phyloP scores from a whole-genome alignment of 1,140 invertebrate genomes.

The Saxidomus purpurata region DNA sequence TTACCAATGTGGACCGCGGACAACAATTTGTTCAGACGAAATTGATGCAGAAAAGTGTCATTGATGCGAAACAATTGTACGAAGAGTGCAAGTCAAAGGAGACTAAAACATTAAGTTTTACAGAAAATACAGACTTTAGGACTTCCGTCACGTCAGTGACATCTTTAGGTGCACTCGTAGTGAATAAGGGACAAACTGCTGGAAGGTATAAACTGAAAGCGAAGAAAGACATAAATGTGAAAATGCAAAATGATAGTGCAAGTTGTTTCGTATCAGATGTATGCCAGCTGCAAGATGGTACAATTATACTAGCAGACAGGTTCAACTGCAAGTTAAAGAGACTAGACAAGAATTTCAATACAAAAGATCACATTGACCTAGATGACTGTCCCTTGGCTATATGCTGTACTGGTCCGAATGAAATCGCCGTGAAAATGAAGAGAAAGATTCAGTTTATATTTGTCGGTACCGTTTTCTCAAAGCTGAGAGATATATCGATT shows the following conservation, averaged over 20 bases:
- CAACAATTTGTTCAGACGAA: background rate
- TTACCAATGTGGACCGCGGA: background rate
- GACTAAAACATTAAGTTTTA: background rate
- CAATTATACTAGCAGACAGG: background rate
- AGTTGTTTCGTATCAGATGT: background rate
- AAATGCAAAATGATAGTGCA: background rate
- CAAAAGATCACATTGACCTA: background rate
- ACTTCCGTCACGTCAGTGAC: background rate
- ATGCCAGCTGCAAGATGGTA: background rate
- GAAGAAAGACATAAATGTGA: background rate
- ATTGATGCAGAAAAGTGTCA: background rate
- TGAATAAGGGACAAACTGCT: background rate
- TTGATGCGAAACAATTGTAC: background rate
- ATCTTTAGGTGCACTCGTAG: background rate
- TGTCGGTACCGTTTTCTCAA: background rate
- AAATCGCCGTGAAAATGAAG: background rate
- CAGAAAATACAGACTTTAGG: background rate
- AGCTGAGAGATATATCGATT: background rate
- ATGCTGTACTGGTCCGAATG: background rate
- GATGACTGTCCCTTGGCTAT: background rate
- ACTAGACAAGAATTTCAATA: background rate
- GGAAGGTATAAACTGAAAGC: background rate
- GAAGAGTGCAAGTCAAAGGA: background rate
- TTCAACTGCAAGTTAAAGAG: background rate
- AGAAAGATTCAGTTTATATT: background rate